Evolutionary conservation across 2,113 vertebrate genomes (phyloP).

Genomic region (Barbus barbus): DNA sequence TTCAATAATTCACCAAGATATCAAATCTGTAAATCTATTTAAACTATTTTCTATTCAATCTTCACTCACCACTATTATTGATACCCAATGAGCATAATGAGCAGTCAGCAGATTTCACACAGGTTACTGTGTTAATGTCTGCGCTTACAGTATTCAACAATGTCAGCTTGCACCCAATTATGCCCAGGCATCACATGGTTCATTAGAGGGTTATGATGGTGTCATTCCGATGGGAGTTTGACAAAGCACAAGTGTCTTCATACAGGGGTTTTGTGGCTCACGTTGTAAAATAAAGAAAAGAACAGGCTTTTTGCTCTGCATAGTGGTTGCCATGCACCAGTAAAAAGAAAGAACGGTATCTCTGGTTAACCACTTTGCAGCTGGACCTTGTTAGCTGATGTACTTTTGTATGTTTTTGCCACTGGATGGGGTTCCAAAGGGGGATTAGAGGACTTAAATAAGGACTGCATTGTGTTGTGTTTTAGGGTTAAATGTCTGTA

Average conservation of each 20-base stretch:
- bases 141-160: constrained; percentile 80
- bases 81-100: constrained; percentile 82
- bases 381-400: constrained; percentile 57
- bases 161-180: constrained; percentile 79
- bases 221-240: constrained; percentile 80
- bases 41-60: neutral
- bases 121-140: constrained; percentile 87
- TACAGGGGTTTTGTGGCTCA: constrained; percentile 74
- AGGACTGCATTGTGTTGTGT: neutral
- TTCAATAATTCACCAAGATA: neutral
- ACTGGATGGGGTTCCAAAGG: constrained; percentile 37
- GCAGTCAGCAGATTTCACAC: constrained; percentile 85
- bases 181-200: constrained; percentile 82
- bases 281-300: constrained; percentile 53
- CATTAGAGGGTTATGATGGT: constrained; percentile 76
- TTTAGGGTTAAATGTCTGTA: neutral
- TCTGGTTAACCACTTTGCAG: constrained; percentile 65
- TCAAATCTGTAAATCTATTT: neutral
- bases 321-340: constrained; percentile 80
- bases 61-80: neutral
- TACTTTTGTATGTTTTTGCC: constrained; percentile 29
- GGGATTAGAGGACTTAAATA: neutral
- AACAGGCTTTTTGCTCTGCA: constrained; percentile 70
- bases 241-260: constrained; percentile 78
- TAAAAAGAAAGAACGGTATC: constrained; percentile 66